Evolutionary conservation across 30 jellyfish, hydroid and myxozoan genomes (phyloP), one percentile per base, ranked within the genome.

Genomic region (Hydractinia echinata): DNA sequence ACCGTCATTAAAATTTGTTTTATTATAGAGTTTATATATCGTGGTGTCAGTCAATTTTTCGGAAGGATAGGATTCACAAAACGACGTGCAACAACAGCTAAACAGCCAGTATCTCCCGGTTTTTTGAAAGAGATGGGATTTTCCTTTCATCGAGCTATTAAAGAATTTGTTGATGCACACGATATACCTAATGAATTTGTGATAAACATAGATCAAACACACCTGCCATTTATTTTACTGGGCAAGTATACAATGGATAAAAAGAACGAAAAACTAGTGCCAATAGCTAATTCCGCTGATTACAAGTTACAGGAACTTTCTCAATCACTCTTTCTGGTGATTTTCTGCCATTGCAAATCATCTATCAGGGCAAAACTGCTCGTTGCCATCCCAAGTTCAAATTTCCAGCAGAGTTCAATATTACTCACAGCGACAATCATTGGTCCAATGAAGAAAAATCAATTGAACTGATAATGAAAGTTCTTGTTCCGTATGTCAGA

Each of bases 361-460:
- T 56, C n/a, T 56, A 56, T n/a, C 68, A 56, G 68, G 68, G 68
- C n/a, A 56, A 56, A n/a, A 56, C 68, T 56, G n/a, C 10, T n/a
- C 68, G 68, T 56, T 56, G 68, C n/a, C 68, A 56, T 56, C 68
- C n/a, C 13, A 56, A 56, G 68, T 56, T 56, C 68, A 56, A 56
- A 56, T 9, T 56, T 56, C 68, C 68, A 56, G 68, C 10, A 9
- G 13, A 56, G 68, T 56, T 56, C n/a, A 56, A 56, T n/a, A 56
- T 56, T n/a, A 56, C 68, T 9, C 68, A 56, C n/a, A 56, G 68
- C n/a, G 68, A 56, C 68, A 56, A 56, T n/a, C n/a, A 56, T n/a
- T 56, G 68, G 68, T 56, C 68, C 10, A 9, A 56, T 56, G 68
- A 56, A n/a, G 68, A 56, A n/a, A 56, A 56, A n/a, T 10, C n/a